phyloP scores from a whole-genome alignment of 2,888 invertebrate species.

The Drosophila fungiperda region DNA sequence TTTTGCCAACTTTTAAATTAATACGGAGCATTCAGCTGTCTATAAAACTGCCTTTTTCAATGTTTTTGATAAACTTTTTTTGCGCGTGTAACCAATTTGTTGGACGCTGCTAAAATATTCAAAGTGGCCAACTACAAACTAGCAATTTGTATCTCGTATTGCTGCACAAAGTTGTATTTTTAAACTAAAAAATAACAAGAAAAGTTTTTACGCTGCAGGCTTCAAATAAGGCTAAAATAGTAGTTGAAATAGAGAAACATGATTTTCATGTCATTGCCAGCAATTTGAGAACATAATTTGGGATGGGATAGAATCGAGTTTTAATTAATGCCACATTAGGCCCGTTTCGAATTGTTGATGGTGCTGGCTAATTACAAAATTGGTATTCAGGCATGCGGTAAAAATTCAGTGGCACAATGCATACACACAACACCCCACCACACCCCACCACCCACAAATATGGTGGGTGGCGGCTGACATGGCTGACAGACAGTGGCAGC shows the following conservation, averaged over 20 bases:
- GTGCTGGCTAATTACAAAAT: slow-evolving; percentile 50
- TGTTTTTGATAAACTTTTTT: neutral
- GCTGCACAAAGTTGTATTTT: slow-evolving; percentile 52
- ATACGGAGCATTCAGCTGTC: slow-evolving; percentile 4
- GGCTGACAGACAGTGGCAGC: slow-evolving; percentile 18
- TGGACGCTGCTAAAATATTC: slow-evolving; percentile 27
- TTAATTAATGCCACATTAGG: slow-evolving; percentile 38
- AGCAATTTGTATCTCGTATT: slow-evolving; percentile 28
- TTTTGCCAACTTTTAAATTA: neutral
- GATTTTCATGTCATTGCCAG: neutral
- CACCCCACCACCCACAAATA: neutral
- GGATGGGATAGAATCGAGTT: slow-evolving; percentile 9
- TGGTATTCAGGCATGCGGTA: slow-evolving; percentile 24
- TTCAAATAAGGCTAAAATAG: slow-evolving; percentile 17
- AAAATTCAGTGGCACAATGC: slow-evolving; percentile 27
- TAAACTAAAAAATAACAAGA: slow-evolving; percentile 35
- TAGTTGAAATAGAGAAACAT: slow-evolving; percentile 14
- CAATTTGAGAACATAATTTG: slow-evolving; percentile 1
- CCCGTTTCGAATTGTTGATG: slow-evolving; percentile 22
- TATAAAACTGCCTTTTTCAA: neutral
- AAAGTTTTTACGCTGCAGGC: slow-evolving; percentile 13
- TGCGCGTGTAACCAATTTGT: slow-evolving; percentile 45
- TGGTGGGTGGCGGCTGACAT: slow-evolving; percentile 2
- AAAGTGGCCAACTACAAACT: slow-evolving; percentile 25
- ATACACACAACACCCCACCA: too few relatives aligned